phyloP scores from a whole-genome alignment of 2,888 invertebrate species.

The Drosophila longiperda region DNA sequence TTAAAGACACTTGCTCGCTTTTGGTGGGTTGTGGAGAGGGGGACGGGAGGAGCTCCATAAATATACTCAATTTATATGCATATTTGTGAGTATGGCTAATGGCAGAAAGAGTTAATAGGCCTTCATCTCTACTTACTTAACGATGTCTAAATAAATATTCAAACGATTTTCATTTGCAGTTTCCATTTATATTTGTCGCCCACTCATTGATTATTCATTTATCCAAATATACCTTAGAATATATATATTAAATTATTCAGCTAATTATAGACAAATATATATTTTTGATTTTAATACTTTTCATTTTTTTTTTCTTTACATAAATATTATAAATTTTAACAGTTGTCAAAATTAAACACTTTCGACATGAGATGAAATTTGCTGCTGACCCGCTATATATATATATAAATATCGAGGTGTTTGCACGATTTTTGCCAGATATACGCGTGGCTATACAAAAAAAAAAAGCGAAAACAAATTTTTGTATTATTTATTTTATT shows the following conservation, averaged over 20 bases:
- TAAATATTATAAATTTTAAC: slow-evolving; percentile 29
- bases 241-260: slow-evolving; percentile 21
- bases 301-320: slow-evolving; percentile 31
- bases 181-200: slow-evolving; percentile 2
- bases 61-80: slow-evolving; percentile 1
- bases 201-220: slow-evolving; percentile 48
- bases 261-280: slow-evolving; percentile 32
- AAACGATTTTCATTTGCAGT: neutral
- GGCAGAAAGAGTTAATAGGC: slow-evolving; percentile 1
- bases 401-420: neutral
- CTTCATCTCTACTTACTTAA: neutral
- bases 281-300: slow-evolving; percentile 13
- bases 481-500: slow-evolving; percentile 56
- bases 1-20: slow-evolving; percentile 49
- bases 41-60: neutral
- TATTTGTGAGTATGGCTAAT: neutral
- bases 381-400: slow-evolving; percentile 23
- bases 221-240: slow-evolving; percentile 8
- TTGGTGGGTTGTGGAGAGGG: too few species aligned
- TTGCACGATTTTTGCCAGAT: slow-evolving; percentile 46
- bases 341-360: slow-evolving; percentile 41
- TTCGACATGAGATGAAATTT: slow-evolving; percentile 17
- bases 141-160: neutral
- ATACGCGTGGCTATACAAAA: slow-evolving; percentile 35
- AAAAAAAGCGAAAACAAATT: neutral